A percentile compares a stretch with the other conserved stretches of the same genome.
Evolutionary conservation across 2,797 vertebrate species (phyloP).

Genomic region (Odontamblyopus lacepedii): DNA sequence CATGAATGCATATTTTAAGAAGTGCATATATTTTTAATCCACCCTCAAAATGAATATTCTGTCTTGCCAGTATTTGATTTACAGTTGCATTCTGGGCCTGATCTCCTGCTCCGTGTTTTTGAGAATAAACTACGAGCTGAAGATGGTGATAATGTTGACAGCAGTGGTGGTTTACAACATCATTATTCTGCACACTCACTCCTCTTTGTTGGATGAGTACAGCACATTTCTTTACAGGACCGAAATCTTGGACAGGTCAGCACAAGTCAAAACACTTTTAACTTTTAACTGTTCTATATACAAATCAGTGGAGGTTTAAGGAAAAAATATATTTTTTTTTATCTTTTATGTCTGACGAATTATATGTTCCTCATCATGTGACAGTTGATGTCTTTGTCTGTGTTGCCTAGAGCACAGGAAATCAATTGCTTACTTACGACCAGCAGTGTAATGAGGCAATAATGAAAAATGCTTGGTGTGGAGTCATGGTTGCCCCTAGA

Average conservation of each 20-base stretch:
- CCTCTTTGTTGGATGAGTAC: conserved; percentile 86
- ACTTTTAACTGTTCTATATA: background rate
- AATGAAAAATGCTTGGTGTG: conserved; percentile 17
- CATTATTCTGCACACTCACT: conserved; percentile 90
- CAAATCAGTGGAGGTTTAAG: too few relatives aligned
- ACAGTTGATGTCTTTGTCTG: conserved; percentile 5
- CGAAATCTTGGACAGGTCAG: conserved; percentile 83
- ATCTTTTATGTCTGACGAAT: background rate
- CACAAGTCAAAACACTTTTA: conserved; percentile 27
- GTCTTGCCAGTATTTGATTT: conserved; percentile 88
- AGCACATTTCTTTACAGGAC: conserved; percentile 85
- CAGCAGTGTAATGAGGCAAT: conserved; percentile 23
- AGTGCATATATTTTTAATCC: background rate
- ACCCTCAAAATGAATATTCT: conserved; percentile 3
- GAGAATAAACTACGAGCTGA: conserved; percentile 93
- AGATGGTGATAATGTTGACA: conserved; percentile 91
- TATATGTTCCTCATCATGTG: background rate
- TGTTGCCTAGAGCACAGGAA: conserved; percentile 7
- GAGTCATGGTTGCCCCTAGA: background rate
- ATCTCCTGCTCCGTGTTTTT: conserved; percentile 94
- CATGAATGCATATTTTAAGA: background rate
- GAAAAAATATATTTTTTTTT: background rate
- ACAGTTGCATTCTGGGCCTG: conserved; percentile 92
- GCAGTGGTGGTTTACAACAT: conserved; percentile 89
- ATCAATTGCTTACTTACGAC: conserved; percentile 21